Percentiles rank a stretch among this genome's conserved stretches.
These are phyloP conservation scores for Acanthornis magna DNA, from an alignment of 2,797 vertebrate species.

Conservation along the genomic window DNA sequence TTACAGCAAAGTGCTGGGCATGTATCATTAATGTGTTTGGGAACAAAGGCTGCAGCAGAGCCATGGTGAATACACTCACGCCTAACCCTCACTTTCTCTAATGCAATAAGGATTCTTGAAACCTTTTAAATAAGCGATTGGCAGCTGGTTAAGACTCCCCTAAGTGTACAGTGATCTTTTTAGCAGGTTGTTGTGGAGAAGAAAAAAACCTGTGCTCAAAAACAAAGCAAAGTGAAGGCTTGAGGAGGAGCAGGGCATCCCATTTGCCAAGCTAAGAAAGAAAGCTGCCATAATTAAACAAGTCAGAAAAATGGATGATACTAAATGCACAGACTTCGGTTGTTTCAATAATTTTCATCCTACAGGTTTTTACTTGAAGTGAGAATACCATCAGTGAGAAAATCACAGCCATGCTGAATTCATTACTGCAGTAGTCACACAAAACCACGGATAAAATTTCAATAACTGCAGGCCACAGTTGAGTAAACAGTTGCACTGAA, in stretches of 20 bases:
- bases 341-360: slow-evolving; percentile 74
- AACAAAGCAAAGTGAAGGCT: neutral
- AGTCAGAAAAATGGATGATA: slow-evolving; percentile 43
- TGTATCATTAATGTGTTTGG: slow-evolving; percentile 18
- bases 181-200: slow-evolving; percentile 61
- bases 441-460: slow-evolving; percentile 99
- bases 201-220: slow-evolving; percentile 4
- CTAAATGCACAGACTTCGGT: slow-evolving; percentile 48
- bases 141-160: slow-evolving; percentile 49
- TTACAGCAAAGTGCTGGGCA: neutral
- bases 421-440: slow-evolving; percentile 97
- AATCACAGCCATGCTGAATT: slow-evolving; percentile 96
- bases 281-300: slow-evolving; percentile 64
- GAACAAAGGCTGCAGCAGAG: slow-evolving; percentile 38
- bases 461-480: slow-evolving; percentile 99
- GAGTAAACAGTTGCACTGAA: slow-evolving; percentile 99
- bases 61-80: neutral
- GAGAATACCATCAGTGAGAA: slow-evolving; percentile 88
- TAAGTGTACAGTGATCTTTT: slow-evolving; percentile 43
- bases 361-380: slow-evolving; percentile 82
- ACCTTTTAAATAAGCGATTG: slow-evolving; percentile 61
- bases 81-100: slow-evolving; percentile 19
- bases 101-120: slow-evolving; percentile 43
- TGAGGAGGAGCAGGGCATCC: neutral
- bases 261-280: neutral